These are phyloP conservation scores for Ormyrus rosae DNA, from an alignment of 2,888 invertebrate genomes.

Conservation along the genomic window DNA sequence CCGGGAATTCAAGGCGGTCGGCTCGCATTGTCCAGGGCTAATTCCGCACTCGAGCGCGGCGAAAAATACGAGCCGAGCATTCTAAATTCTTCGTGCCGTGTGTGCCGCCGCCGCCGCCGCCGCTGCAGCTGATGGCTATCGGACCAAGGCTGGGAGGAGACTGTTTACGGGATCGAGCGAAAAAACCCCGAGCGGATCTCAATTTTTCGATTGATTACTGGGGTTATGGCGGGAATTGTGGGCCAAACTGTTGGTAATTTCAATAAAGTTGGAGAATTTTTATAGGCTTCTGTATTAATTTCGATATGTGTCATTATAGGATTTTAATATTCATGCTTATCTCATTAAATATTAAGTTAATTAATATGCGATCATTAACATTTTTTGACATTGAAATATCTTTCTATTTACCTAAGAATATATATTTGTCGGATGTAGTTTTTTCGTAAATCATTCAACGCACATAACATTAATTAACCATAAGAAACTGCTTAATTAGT, in stretches of 20 bases:
- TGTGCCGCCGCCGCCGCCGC: not conserved
- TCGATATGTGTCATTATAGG: too few relatives aligned
- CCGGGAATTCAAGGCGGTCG: slow-evolving; percentile 5
- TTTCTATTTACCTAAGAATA: not conserved
- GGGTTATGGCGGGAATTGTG: too few relatives aligned
- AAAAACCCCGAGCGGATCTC: not conserved
- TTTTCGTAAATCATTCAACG: slow-evolving; percentile 3
- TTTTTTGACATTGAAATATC: not conserved
- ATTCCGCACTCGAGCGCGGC: too few relatives aligned
- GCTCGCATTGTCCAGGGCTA: not conserved
- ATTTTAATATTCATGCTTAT: too few relatives aligned
- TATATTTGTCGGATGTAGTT: not conserved
- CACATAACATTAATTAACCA: slow-evolving; percentile 8
- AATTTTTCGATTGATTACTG: too few relatives aligned
- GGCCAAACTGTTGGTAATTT: too few relatives aligned
- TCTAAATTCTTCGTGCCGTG: not conserved
- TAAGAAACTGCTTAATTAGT: slow-evolving; percentile 14
- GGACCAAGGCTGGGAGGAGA: not conserved
- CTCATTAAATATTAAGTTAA: too few relatives aligned
- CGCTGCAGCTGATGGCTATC: not conserved
- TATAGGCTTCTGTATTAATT: too few relatives aligned
- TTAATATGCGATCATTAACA: too few relatives aligned
- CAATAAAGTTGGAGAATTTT: too few relatives aligned
- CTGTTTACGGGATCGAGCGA: not conserved
- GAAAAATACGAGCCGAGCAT: not conserved